Evolutionary conservation across 2,797 vertebrate species (phyloP).

Genomic region (Podargus strigoides): DNA sequence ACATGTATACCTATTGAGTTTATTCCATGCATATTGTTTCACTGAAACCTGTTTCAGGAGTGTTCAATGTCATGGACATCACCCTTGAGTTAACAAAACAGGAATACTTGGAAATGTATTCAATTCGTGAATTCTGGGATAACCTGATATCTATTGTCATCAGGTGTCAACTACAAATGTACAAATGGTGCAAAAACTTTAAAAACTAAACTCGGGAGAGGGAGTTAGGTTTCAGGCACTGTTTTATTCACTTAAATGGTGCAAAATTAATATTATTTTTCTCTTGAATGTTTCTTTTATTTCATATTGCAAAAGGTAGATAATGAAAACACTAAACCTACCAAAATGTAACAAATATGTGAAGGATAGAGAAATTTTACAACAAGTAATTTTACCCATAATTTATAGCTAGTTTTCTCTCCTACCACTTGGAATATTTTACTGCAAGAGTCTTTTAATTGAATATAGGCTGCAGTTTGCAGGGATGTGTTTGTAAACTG

Average conservation of each 20-base stretch:
- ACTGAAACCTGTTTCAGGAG: not conserved
- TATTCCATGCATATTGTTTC: fast-evolving
- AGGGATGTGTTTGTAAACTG: not conserved
- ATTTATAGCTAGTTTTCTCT: not conserved
- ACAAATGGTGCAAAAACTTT: not conserved
- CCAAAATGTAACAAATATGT: not conserved
- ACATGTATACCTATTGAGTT: not conserved
- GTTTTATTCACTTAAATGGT: not conserved
- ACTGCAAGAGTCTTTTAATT: not conserved
- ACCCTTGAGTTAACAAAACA: not conserved
- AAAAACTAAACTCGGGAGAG: not conserved
- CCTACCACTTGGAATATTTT: not conserved
- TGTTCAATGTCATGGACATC: not conserved
- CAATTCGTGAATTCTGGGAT: not conserved
- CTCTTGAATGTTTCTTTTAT: not conserved
- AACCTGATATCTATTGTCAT: not conserved
- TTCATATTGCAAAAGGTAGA: not conserved
- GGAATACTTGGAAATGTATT: not conserved
- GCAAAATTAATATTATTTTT: not conserved
- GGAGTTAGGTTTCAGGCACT: not conserved
- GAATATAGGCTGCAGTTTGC: not conserved
- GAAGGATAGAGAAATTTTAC: not conserved
- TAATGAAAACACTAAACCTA: not conserved
- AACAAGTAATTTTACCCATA: not conserved
- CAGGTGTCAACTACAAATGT: not conserved